phyloP scores from a whole-genome alignment of 2,113 vertebrate species.

The Dasypus novemcinctus region DNA sequence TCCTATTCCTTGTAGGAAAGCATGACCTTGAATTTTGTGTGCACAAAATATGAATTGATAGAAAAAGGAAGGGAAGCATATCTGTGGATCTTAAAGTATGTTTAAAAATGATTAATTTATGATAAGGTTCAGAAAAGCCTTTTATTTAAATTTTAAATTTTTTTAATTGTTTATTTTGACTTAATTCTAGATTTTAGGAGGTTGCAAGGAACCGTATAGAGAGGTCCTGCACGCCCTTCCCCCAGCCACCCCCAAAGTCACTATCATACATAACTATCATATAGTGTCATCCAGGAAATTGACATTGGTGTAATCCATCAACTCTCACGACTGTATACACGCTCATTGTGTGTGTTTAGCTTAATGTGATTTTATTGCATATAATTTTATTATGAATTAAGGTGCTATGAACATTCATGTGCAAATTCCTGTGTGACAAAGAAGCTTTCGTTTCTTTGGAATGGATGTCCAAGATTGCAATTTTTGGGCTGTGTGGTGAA shows the following conservation, averaged over 20 bases:
- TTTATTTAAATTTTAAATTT: not conserved
- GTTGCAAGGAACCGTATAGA: not conserved
- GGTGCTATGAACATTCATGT: not conserved
- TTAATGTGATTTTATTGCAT: not conserved
- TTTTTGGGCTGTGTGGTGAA: not conserved
- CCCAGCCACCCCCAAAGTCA: not conserved
- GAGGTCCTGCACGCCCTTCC: not conserved
- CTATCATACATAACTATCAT: not conserved
- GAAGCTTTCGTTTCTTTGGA: not conserved
- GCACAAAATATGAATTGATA: not conserved
- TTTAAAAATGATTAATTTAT: not conserved
- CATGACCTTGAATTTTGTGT: not conserved
- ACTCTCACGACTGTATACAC: not conserved
- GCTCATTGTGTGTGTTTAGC: not conserved
- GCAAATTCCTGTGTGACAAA: not conserved
- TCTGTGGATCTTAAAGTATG: not conserved
- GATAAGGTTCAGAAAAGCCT: not conserved
- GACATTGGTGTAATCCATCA: not conserved
- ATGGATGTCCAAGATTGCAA: not conserved
- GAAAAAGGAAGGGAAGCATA: not conserved
- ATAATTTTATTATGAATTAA: not conserved
- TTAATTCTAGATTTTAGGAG: not conserved
- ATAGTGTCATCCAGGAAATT: not conserved
- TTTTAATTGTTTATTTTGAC: not conserved
- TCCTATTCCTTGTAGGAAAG: not conserved